Evolutionary conservation across 1,140 invertebrate genomes (phyloP).

Genomic region (Cydia amplana): DNA sequence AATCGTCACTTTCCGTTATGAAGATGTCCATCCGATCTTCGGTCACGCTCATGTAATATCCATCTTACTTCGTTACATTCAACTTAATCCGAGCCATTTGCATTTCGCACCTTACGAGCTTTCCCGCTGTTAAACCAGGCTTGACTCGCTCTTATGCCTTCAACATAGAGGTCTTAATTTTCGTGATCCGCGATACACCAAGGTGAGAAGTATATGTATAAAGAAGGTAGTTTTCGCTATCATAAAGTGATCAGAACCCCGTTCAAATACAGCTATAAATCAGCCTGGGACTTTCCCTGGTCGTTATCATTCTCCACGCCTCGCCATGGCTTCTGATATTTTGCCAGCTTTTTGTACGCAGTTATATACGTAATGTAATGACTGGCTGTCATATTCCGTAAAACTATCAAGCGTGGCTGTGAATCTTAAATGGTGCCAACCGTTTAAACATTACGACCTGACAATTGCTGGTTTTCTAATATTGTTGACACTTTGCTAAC

Average conservation of each 20-base stretch:
- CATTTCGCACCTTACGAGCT: conserved; percentile 66
- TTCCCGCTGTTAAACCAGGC: conserved; percentile 48
- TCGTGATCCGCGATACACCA: not conserved
- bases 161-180: not conserved
- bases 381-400: conserved; percentile 53
- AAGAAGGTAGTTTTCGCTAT: conserved; percentile 60
- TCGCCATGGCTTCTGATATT: conserved; percentile 61
- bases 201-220: not conserved
- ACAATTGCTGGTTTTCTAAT: conserved; percentile 32
- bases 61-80: conserved; percentile 52
- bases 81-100: conserved; percentile 63
- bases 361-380: conserved; percentile 70
- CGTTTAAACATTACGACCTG: conserved; percentile 25
- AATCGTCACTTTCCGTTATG: conserved; percentile 28
- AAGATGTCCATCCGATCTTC: conserved; percentile 23
- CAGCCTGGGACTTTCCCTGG: conserved; percentile 64
- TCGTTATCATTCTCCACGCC: conserved; percentile 68
- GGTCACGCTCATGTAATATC: conserved; percentile 54
- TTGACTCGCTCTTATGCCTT: not conserved
- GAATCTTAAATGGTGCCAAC: conserved; percentile 26
- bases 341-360: conserved; percentile 64
- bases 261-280: conserved; percentile 68
- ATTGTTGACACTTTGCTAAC: conserved; percentile 24
- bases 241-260: conserved; percentile 77
- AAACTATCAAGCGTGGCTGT: conserved; percentile 26